Conservation (phyloP, 2,888 invertebrate species). For the Polylopha cassiicola region DNA sequence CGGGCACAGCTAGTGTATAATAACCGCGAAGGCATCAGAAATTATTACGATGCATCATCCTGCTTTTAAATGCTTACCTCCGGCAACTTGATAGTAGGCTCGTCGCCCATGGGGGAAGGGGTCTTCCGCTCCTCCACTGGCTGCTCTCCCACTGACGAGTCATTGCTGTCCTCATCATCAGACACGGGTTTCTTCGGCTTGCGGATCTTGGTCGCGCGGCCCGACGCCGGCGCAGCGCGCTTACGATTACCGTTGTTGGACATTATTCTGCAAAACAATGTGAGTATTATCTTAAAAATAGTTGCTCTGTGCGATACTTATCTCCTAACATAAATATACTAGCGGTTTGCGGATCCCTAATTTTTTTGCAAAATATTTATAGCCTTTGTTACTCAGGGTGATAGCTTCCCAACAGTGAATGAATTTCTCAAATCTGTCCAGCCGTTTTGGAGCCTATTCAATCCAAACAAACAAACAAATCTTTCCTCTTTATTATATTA, state of each 20-base stretch:
- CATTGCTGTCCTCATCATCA: conserved; percentile 56
- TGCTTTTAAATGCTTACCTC: conserved; percentile 52
- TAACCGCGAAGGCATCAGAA: too few relatives aligned
- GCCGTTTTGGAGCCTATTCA: too few relatives aligned
- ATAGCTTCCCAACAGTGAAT: too few relatives aligned
- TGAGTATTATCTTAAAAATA: conserved; percentile 6
- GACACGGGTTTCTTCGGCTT: conserved; percentile 44
- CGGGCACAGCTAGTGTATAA: too few relatives aligned
- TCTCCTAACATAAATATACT: too few relatives aligned
- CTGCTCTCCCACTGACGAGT: conserved; percentile 41
- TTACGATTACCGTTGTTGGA: conserved; percentile 38
- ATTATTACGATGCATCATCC: too few relatives aligned
- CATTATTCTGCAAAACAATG: conserved; percentile 27
- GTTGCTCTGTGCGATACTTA: not conserved
- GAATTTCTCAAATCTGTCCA: too few relatives aligned
- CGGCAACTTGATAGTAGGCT: conserved; percentile 79
- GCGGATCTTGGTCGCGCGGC: conserved; percentile 32
- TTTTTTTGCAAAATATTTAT: too few relatives aligned
- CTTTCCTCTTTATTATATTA: too few relatives aligned
- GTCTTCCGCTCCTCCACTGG: conserved; percentile 42
- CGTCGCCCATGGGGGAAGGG: conserved; percentile 75
- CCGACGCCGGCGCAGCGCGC: conserved; percentile 31
- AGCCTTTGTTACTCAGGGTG: too few relatives aligned
- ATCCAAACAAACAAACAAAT: too few relatives aligned
- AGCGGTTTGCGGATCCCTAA: too few relatives aligned